These are phyloP conservation scores for Drosophila subsilvestris DNA, from an alignment of 2,888 invertebrate species.

Conservation along the genomic window DNA sequence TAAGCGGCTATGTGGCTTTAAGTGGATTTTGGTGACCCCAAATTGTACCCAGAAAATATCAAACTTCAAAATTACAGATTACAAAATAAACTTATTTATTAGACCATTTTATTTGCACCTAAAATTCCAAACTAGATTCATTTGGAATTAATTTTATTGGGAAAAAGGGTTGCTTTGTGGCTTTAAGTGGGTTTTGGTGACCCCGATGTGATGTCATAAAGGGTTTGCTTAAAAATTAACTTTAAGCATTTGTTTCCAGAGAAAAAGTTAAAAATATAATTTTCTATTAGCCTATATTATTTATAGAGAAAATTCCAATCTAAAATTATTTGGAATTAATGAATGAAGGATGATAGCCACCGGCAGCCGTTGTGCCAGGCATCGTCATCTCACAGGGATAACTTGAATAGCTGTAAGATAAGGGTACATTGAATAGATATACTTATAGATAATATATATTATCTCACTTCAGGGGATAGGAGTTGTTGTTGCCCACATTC, in stretches of 20 bases:
- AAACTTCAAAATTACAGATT: no score
- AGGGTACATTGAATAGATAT: not conserved
- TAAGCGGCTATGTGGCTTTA: not conserved
- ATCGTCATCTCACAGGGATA: slow-evolving; percentile 24
- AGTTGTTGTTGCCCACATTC: not conserved
- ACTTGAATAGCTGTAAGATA: slow-evolving; percentile 20
- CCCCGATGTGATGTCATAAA: not conserved
- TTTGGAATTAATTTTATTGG: not conserved
- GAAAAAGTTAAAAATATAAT: no score
- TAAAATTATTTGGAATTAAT: not conserved
- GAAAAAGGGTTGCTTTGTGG: not conserved
- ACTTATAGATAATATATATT: not conserved
- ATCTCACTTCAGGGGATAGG: slow-evolving; percentile 29
- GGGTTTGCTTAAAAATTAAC: not conserved
- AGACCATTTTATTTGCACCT: not conserved
- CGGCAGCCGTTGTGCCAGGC: not conserved
- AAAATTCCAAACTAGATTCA: not conserved
- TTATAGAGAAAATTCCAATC: not conserved
- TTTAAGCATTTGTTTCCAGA: no score
- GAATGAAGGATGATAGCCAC: not conserved
- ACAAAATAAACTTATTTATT: not conserved
- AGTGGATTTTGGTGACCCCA: not conserved
- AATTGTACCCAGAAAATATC: not conserved
- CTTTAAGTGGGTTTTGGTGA: not conserved
- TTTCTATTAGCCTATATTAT: no score